Conservation (phyloP, 2,888 invertebrate species). For the Papilio gigon region DNA sequence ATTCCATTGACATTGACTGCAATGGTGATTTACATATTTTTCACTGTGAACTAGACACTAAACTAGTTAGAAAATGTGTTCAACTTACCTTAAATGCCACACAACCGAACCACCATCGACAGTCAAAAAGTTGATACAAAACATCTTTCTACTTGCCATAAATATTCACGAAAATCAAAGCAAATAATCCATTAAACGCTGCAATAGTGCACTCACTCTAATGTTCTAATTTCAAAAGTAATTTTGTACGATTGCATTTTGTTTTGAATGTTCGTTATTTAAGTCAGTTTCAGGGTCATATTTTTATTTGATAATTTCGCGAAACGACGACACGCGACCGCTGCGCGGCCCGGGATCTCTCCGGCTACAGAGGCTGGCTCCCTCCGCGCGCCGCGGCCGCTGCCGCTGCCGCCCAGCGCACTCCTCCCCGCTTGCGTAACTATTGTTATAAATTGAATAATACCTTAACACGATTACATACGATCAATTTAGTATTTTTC, state of each 20-base stretch:
- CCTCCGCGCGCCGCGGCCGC: conserved; percentile 58
- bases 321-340: conserved; percentile 42
- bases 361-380: conserved; percentile 76
- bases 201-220: conserved; percentile 5
- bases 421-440: conserved; percentile 79
- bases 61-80: background rate
- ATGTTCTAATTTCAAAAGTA: conserved; percentile 11
- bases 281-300: conserved; percentile 52
- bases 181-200: background rate
- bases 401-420: conserved; percentile 69
- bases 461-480: conserved; percentile 42
- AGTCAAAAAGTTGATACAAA: conserved; percentile 6
- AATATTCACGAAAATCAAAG: conserved; percentile 20
- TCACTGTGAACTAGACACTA: too few relatives aligned
- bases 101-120: background rate
- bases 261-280: conserved; percentile 42
- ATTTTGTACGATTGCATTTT: conserved; percentile 20
- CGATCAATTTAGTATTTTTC: conserved; percentile 37
- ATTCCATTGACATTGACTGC: too few relatives aligned
- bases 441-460: conserved; percentile 64
- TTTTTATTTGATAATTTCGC: conserved; percentile 37
- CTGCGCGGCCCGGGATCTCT: conserved; percentile 56
- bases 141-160: background rate
- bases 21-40: too few relatives aligned
- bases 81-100: conserved; percentile 7